Conservation (phyloP, 2,113 vertebrate genomes). For the Eretmochelys imbricata region DNA sequence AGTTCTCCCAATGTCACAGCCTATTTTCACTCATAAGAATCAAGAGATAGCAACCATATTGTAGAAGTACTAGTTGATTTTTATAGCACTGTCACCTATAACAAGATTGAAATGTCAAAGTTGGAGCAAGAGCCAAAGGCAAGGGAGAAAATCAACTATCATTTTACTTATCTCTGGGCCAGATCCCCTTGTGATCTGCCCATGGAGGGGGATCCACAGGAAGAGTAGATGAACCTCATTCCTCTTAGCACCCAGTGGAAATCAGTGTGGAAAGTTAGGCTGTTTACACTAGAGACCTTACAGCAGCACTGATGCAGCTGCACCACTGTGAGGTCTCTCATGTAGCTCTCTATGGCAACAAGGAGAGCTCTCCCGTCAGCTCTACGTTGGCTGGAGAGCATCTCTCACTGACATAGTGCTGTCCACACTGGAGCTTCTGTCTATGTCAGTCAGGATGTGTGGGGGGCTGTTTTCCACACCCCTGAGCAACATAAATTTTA, state of each 20-base stretch:
- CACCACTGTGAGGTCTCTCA: no score
- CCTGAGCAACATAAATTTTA: no score
- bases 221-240: not conserved
- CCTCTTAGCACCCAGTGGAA: not conserved
- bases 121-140: not conserved
- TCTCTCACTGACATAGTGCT: no score
- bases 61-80: not conserved
- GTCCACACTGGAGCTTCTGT: no score
- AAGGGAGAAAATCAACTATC: not conserved
- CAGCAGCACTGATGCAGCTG: no score
- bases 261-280: not conserved
- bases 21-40: not conserved
- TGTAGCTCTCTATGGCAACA: no score
- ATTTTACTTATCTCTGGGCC: not conserved
- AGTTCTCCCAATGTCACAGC: not conserved
- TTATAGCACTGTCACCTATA: not conserved
- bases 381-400: no score
- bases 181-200: accelerated
- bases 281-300: no score
- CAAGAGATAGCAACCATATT: not conserved
- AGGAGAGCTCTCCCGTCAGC: no score
- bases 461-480: no score
- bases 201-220: not conserved
- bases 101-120: not conserved
- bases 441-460: no score